A percentile compares a stretch with the other conserved stretches of the same genome.
Conservation (phyloP, 1,140 invertebrate species). For the Pinna nobilis region DNA sequence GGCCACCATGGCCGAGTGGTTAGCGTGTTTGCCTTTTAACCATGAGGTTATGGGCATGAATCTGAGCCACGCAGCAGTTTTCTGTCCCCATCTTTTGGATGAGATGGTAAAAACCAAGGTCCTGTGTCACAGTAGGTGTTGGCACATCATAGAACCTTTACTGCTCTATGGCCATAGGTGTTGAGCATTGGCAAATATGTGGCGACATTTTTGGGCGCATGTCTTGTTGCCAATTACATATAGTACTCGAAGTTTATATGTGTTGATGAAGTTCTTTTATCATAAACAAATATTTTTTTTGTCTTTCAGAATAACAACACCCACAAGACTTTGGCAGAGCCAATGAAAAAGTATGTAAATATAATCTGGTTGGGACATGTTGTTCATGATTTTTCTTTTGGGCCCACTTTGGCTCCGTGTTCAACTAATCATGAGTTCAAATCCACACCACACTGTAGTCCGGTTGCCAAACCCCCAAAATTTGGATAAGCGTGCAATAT, state of each 20-base stretch:
- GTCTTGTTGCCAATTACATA: no score
- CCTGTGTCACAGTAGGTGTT: no score
- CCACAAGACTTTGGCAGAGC: slow-evolving; percentile 68
- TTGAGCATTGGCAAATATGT: no score
- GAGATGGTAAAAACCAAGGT: no score
- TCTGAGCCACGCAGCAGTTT: no score
- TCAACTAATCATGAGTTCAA: background rate
- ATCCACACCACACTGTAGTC: background rate
- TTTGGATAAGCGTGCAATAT: background rate
- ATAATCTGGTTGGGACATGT: slow-evolving; percentile 26
- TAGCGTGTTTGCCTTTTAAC: no score
- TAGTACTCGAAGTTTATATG: background rate
- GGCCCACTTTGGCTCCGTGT: background rate
- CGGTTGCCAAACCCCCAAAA: background rate
- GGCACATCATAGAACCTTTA: no score
- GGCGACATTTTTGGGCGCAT: no score
- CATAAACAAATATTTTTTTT: slow-evolving; percentile 5
- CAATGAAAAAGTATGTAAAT: slow-evolving; percentile 70
- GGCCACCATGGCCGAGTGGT: no score
- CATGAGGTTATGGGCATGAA: no score
- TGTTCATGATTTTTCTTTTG: background rate
- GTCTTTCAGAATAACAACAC: slow-evolving; percentile 63
- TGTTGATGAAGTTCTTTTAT: background rate
- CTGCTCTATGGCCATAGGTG: no score
- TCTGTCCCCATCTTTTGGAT: no score